Conservation (phyloP, 2,797 vertebrate species). For the Scarus forsteni region DNA sequence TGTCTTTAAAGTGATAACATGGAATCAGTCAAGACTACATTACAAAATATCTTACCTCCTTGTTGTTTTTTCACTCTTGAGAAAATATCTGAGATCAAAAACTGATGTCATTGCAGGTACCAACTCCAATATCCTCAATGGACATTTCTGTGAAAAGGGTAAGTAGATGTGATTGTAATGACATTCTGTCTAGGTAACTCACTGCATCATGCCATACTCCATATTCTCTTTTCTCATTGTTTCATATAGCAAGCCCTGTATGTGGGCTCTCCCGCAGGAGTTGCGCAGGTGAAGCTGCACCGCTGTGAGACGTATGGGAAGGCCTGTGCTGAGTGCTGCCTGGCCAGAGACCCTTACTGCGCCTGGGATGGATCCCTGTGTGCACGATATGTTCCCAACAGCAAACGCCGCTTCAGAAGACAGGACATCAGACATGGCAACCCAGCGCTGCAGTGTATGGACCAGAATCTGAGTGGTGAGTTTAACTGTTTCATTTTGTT, state of each 20-base stretch:
- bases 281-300: conserved; percentile 91
- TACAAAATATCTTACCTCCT: too few relatives aligned
- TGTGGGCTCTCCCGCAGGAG: conserved; percentile 87
- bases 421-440: conserved; percentile 89
- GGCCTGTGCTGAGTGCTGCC: conserved; percentile 94
- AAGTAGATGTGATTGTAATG: conserved; percentile 51
- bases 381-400: conserved; percentile 80
- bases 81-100: not conserved
- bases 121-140: conserved; percentile 91
- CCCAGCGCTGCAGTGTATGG: conserved; percentile 90
- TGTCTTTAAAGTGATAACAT: not conserved
- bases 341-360: conserved; percentile 95
- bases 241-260: conserved; percentile 89
- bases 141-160: conserved; percentile 97
- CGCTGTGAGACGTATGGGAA: conserved; percentile 92
- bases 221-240: not conserved
- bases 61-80: conserved; percentile 1
- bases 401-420: conserved; percentile 90
- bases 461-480: conserved; percentile 90
- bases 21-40: not conserved
- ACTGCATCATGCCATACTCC: conserved; percentile 29
- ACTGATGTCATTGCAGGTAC: conserved; percentile 76
- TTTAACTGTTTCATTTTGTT: not conserved
- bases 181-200: not conserved
- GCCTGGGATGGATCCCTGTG: conserved; percentile 93